Evolutionary conservation across 2,113 vertebrate genomes (phyloP), one percentile per base, ranked within the genome.

Genomic region (Oryzias curvinotus): DNA sequence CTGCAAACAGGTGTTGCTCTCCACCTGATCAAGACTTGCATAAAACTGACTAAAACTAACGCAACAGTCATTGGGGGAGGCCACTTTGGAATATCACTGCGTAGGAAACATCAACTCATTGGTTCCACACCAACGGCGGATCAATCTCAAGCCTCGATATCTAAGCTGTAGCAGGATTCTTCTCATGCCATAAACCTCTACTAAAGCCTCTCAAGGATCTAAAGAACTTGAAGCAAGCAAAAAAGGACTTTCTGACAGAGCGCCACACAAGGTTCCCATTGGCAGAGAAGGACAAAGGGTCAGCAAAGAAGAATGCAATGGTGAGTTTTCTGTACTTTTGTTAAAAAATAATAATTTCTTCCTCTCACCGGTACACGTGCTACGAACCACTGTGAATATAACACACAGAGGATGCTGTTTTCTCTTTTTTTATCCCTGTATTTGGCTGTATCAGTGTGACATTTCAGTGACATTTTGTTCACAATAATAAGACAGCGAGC

Each of bases 391-490:
- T 36, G 36, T 36, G 36, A 36, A 12, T 10, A 36, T 36, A 13
- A 36, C 36, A 3, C 36, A 36, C 36, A 8, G 7, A 10, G 7
- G 30, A 36, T 12, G 3, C 2, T 10, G 10, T 36, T 36, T 21
- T 68, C 18, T 56, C 23, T 14, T 14, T 18, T 57, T 18, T 51
- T 50, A 46, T 57, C 45, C 19, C 71, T 75, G 52, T 2, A 47
- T 67, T 69, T 36, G 41, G 48, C 49, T 16, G 15, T 43, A 57
- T 67, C 51, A 1, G 60, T 65, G 46, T 87, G 80, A 75, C 80
- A 85, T 85, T 87, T 80, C 68, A 64, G 68, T 82, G 75, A 45
- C 78, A 80, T 87, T 78, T 80, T 65, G 54, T 57, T 36, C 41
- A 57, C 65, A 71, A 36, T 75, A 64, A 71, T 42, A 63, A 41